phyloP scores from a whole-genome alignment of 1,140 invertebrate genomes.

The Leptinotarsa undecemlineata region DNA sequence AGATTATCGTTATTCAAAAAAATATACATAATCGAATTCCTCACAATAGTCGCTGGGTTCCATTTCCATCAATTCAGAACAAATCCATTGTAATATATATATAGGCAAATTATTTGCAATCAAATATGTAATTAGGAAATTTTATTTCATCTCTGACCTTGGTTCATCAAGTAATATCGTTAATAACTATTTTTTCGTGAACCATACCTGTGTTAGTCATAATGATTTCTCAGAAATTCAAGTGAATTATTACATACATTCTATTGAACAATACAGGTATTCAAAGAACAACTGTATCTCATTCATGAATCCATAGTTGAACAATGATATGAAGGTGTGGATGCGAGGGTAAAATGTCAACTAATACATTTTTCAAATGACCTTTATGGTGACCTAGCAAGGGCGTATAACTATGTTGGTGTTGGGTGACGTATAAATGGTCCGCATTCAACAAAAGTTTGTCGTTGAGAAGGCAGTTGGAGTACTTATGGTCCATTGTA shows the following conservation, averaged over 20 bases:
- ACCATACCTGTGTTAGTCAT: background rate
- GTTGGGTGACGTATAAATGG: background rate
- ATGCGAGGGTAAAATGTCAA: constrained; percentile 1
- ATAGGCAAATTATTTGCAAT: too few relatives aligned
- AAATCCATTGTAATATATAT: too few relatives aligned
- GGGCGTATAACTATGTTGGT: constrained; percentile 4
- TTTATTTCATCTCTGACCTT: too few relatives aligned
- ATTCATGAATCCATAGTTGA: background rate
- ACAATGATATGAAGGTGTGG: background rate
- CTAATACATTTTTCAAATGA: background rate
- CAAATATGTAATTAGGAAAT: too few relatives aligned
- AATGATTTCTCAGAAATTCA: background rate
- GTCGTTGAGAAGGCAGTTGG: background rate
- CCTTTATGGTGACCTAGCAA: background rate
- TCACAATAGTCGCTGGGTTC: too few relatives aligned
- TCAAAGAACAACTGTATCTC: background rate
- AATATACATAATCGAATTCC: too few relatives aligned
- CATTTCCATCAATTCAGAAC: too few relatives aligned
- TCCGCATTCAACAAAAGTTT: background rate
- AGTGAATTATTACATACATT: background rate
- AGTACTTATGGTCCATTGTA: background rate
- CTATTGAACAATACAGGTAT: background rate
- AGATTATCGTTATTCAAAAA: too few relatives aligned
- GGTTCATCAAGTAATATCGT: too few relatives aligned
- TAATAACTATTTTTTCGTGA: too few relatives aligned